Conservation (phyloP, 2,888 invertebrate genomes). For the Eilema sororculum region DNA sequence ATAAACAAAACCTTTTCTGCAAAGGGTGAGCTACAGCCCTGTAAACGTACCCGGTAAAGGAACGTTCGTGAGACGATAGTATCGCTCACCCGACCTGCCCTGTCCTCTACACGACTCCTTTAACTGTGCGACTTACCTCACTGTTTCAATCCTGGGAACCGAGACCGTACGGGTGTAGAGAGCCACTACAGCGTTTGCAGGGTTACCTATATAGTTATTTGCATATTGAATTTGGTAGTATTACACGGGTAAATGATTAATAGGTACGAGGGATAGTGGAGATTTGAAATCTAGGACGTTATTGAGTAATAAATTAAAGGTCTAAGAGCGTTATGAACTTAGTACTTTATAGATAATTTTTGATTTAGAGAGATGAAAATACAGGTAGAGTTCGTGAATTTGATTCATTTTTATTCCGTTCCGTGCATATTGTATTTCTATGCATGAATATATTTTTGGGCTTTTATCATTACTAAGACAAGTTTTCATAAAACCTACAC, state of each 20-base stretch:
- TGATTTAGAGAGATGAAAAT: not conserved
- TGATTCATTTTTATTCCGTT: too few species aligned
- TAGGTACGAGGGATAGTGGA: conserved; percentile 9
- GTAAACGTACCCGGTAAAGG: conserved; percentile 20
- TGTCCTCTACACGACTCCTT: conserved; percentile 60
- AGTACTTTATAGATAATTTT: not conserved
- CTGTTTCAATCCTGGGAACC: conserved; percentile 51
- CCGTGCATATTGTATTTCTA: not conserved
- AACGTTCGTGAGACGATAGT: conserved; percentile 70
- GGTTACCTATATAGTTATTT: conserved; percentile 13
- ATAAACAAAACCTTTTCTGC: conserved; percentile 37
- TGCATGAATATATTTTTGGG: not conserved
- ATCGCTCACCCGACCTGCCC: conserved; percentile 78
- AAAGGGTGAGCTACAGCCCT: conserved; percentile 36
- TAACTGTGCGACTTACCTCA: conserved; percentile 55
- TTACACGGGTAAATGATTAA: conserved; percentile 17
- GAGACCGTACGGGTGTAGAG: conserved; percentile 14
- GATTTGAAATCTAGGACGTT: conserved; percentile 3
- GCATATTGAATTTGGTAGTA: conserved; percentile 19
- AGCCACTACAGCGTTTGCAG: conserved; percentile 2
- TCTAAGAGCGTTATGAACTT: not conserved
- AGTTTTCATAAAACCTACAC: too few species aligned
- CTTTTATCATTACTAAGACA: too few species aligned
- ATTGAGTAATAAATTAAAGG: conserved; percentile 3
- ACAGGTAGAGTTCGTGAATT: not conserved